These are phyloP conservation scores for Automeris io DNA, from an alignment of 2,888 invertebrate species.

Conservation along the genomic window DNA sequence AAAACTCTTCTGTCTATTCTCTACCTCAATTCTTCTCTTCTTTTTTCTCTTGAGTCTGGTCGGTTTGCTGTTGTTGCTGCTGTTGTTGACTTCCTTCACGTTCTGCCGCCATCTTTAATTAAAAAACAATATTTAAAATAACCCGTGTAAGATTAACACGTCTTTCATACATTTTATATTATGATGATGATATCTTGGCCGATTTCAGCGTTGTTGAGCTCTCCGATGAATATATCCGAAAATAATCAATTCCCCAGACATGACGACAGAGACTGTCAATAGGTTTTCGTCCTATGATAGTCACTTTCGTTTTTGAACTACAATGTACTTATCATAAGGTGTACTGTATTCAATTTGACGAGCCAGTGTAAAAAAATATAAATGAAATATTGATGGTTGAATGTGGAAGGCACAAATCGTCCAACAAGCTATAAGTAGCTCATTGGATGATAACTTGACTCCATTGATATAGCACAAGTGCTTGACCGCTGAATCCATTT, in stretches of 20 bases:
- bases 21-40: conserved; percentile 53
- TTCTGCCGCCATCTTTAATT: conserved; percentile 73
- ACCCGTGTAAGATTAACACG: too few relatives aligned
- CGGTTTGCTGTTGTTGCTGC: conserved; percentile 31
- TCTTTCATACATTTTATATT: too few relatives aligned
- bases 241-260: too few relatives aligned
- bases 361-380: background rate
- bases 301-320: too few relatives aligned
- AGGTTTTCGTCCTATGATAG: too few relatives aligned
- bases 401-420: conserved; percentile 38
- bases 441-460: conserved; percentile 24
- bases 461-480: conserved; percentile 48
- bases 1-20: background rate
- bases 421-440: conserved; percentile 18
- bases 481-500: conserved; percentile 47
- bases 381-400: background rate
- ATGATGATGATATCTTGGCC: too few relatives aligned
- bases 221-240: too few relatives aligned
- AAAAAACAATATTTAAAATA: too few relatives aligned
- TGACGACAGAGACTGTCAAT: too few relatives aligned
- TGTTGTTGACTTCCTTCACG: conserved; percentile 50
- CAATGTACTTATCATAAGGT: too few relatives aligned
- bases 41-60: conserved; percentile 40
- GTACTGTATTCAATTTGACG: too few relatives aligned
- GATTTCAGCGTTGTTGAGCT: too few relatives aligned